A percentile compares a stretch with the other conserved stretches of the same genome.
phyloP scores from a whole-genome alignment of 1,140 invertebrate species.

The Eueides isabella region DNA sequence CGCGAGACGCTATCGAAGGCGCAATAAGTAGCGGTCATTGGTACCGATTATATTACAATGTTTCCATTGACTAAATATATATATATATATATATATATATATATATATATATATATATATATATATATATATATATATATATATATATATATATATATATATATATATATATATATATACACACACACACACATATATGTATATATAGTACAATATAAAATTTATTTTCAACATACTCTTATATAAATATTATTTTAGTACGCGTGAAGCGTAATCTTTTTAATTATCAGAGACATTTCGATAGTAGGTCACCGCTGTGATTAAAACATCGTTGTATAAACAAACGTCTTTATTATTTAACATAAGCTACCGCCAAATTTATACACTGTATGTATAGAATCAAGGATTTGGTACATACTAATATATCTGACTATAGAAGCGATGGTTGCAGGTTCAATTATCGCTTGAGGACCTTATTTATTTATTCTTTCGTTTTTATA shows the following conservation, averaged over 20 bases:
- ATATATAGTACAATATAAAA: no score
- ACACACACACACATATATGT: no score
- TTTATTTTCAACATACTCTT: constrained; percentile 1
- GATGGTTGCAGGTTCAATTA: no score
- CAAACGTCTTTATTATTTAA: background rate
- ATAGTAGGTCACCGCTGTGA: constrained; percentile 15
- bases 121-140: no score
- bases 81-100: background rate
- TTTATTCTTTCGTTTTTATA: no score
- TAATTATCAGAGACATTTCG: constrained; percentile 11
- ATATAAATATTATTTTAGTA: constrained; percentile 11
- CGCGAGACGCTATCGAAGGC: constrained; percentile 10
- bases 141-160: no score
- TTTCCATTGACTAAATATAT: background rate
- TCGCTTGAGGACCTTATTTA: no score
- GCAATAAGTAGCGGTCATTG: constrained; percentile 33
- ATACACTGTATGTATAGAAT: no score
- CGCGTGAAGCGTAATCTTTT: constrained; percentile 1
- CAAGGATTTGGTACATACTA: no score
- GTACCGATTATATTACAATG: constrained; percentile 33
- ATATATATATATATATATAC: no score
- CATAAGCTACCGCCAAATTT: background rate
- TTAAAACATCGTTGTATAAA: constrained; percentile 10
- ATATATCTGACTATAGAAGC: no score
- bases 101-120: no score